Percentiles rank a stretch among this genome's conserved stretches.
Conservation (phyloP, 2,113 vertebrate species). For the Gopherus evgoodei region DNA sequence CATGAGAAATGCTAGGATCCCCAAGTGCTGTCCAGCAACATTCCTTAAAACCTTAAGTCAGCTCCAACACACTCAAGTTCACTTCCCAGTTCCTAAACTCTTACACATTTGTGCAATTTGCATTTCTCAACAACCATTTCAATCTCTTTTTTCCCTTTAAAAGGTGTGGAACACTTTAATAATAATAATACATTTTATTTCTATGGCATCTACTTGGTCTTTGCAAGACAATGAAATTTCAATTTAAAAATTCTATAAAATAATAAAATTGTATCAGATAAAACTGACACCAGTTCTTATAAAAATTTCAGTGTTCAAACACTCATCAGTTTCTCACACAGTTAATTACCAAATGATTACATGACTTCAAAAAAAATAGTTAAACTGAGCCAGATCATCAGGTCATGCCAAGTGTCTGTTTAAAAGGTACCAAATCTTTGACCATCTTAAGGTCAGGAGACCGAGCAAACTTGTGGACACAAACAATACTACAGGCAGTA, state of each 20-base stretch:
- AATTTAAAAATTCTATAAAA: neutral
- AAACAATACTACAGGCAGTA: neutral
- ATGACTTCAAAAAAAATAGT: neutral
- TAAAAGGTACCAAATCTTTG: neutral
- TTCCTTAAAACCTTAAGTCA: neutral
- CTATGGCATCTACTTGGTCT: neutral
- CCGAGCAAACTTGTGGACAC: neutral
- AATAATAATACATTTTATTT: neutral
- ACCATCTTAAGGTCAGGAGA: neutral
- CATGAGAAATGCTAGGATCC: fast-evolving
- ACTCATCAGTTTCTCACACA: neutral
- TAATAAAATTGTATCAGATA: slow-evolving; percentile 1
- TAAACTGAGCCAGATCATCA: neutral
- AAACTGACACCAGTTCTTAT: neutral
- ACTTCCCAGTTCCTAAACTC: neutral
- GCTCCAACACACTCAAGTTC: neutral
- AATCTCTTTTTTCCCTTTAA: neutral
- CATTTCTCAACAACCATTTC: neutral
- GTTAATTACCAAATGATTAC: slow-evolving; percentile 14
- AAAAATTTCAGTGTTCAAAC: neutral
- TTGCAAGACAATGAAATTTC: neutral
- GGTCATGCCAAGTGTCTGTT: neutral
- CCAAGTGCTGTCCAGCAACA: neutral
- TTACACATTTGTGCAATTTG: neutral
- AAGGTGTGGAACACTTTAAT: neutral